These are phyloP conservation scores for Pachydiplax longipennis DNA, from an alignment of 2,888 invertebrate genomes.

Conservation along the genomic window DNA sequence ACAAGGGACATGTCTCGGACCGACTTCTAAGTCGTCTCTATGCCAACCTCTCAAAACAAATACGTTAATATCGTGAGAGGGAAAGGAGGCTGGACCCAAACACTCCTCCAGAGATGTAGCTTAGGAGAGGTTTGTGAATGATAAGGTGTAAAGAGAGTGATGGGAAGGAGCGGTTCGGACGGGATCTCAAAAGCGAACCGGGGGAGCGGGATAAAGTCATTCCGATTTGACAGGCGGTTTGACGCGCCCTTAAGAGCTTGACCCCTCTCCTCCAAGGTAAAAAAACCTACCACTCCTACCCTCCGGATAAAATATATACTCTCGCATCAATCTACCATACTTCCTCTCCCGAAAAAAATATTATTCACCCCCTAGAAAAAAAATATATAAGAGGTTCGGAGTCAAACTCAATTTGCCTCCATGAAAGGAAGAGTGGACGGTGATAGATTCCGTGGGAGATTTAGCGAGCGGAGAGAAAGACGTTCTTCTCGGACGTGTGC, in stretches of 20 bases:
- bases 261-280: not conserved
- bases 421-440: not conserved
- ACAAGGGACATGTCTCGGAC: no score
- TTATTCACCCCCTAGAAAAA: not conserved
- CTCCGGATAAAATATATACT: not conserved
- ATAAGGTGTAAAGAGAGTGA: not conserved
- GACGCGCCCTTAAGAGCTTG: slow-evolving; percentile 14
- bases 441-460: not conserved
- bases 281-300: not conserved
- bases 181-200: not conserved
- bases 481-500: not conserved
- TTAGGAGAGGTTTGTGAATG: not conserved
- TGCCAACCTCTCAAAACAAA: no score
- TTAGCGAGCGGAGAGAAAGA: not conserved
- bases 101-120: no score
- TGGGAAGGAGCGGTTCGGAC: not conserved
- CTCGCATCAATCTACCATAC: not conserved
- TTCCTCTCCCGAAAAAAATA: not conserved
- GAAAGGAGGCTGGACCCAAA: not conserved
- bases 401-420: slow-evolving; percentile 38
- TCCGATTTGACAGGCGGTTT: slow-evolving; percentile 37
- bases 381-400: not conserved
- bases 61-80: not conserved
- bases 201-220: slow-evolving; percentile 29
- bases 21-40: no score